phyloP scores from a whole-genome alignment of 2,113 vertebrate genomes.

The Aldabrachelys gigantea region DNA sequence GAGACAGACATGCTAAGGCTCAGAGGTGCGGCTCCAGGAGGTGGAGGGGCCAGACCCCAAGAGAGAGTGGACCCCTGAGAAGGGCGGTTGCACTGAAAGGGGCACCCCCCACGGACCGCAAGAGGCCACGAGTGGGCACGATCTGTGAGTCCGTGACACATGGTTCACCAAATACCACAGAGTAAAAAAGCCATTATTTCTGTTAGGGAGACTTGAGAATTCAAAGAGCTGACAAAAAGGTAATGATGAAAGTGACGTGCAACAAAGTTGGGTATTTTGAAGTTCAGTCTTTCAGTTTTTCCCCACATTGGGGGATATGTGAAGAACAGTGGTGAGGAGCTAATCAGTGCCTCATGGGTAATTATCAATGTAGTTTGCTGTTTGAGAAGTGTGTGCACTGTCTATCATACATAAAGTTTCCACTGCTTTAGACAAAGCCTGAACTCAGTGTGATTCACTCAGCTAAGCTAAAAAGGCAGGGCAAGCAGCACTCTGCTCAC shows the following conservation, averaged over 20 bases:
- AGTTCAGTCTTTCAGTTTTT: slow-evolving; percentile 17
- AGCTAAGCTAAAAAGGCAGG: neutral
- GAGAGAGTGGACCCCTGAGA: no score
- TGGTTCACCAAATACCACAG: fast-evolving
- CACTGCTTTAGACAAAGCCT: neutral
- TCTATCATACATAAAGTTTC: neutral
- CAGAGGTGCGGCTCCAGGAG: no score
- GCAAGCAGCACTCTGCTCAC: neutral
- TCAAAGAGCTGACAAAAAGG: neutral
- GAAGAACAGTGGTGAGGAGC: neutral
- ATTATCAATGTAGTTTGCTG: neutral
- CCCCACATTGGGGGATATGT: neutral
- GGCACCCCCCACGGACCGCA: no score
- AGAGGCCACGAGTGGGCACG: no score
- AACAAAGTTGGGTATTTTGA: neutral
- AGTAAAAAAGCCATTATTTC: neutral
- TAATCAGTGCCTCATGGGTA: neutral
- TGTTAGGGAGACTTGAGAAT: neutral
- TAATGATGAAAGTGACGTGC: neutral
- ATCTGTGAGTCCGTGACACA: no score
- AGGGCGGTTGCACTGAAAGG: no score
- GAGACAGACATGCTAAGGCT: no score
- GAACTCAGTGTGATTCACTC: neutral
- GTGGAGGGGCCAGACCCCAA: no score
- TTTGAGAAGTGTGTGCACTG: neutral